These are phyloP conservation scores for Hephaestus fuliginosus DNA, from an alignment of 2,797 vertebrate species.

Conservation along the genomic window DNA sequence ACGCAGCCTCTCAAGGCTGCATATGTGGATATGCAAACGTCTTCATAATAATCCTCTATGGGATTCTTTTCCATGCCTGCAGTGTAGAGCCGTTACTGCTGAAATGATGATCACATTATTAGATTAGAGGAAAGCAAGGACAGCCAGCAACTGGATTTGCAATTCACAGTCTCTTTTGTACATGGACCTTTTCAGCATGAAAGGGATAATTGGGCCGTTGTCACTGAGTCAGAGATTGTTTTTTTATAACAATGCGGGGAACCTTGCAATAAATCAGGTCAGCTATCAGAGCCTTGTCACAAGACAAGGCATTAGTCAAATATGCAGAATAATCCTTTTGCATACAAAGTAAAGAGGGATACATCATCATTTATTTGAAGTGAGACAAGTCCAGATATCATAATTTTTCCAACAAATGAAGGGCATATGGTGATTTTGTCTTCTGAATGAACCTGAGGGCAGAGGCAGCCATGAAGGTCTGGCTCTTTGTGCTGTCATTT, in stretches of 20 bases:
- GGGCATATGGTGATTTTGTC: slow-evolving; percentile 66
- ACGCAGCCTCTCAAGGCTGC: slow-evolving; percentile 36
- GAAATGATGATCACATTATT: slow-evolving; percentile 85
- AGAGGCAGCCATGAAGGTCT: slow-evolving; percentile 52
- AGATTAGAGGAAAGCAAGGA: slow-evolving; percentile 73
- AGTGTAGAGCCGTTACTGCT: slow-evolving; percentile 57
- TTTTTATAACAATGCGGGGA: slow-evolving; percentile 70
- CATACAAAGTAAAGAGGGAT: slow-evolving; percentile 64
- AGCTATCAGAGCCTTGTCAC: slow-evolving; percentile 69
- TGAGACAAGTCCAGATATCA: slow-evolving; percentile 36
- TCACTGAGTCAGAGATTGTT: slow-evolving; percentile 70
- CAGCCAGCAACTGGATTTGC: slow-evolving; percentile 73
- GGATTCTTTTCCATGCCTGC: slow-evolving; percentile 61
- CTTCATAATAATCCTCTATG: slow-evolving; percentile 66
- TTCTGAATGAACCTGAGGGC: slow-evolving; percentile 45
- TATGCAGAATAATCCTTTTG: slow-evolving; percentile 67
- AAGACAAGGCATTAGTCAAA: slow-evolving; percentile 72
- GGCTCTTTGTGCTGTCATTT: slow-evolving; percentile 68
- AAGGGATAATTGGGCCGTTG: slow-evolving; percentile 78
- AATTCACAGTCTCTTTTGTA: slow-evolving; percentile 76
- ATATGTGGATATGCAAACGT: slow-evolving; percentile 68
- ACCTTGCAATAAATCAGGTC: slow-evolving; percentile 79
- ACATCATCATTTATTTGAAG: slow-evolving; percentile 66
- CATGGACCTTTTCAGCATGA: slow-evolving; percentile 75
- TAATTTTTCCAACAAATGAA: slow-evolving; percentile 61